These are phyloP conservation scores for Hyaena hyaena DNA, from an alignment of 2,113 vertebrate genomes.

Conservation along the genomic window DNA sequence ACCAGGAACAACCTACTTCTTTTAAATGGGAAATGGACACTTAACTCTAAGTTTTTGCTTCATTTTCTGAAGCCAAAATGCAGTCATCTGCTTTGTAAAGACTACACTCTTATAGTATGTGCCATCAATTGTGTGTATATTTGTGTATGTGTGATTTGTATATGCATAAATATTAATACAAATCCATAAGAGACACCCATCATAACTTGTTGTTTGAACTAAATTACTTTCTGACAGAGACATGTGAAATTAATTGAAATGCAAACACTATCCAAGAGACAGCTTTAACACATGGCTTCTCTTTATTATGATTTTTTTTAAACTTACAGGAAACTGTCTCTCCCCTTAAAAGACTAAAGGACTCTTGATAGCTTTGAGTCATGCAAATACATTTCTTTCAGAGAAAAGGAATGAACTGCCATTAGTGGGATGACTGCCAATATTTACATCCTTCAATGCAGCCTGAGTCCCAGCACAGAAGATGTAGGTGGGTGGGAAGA, in stretches of 20 bases:
- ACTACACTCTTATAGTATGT: neutral
- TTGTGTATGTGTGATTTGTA: conserved; percentile 14
- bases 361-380: conserved; percentile 45
- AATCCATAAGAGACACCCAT: conserved; percentile 48
- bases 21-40: conserved; percentile 71
- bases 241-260: conserved; percentile 76
- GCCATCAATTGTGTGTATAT: neutral
- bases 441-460: conserved; percentile 70
- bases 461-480: conserved; percentile 49
- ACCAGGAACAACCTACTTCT: conserved; percentile 78
- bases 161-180: conserved; percentile 56
- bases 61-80: conserved; percentile 74
- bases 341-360: conserved; percentile 55
- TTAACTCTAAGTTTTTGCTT: conserved; percentile 74
- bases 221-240: conserved; percentile 69
- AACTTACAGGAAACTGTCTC: conserved; percentile 38
- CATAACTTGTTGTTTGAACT: conserved; percentile 57
- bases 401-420: conserved; percentile 68
- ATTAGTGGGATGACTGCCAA: conserved; percentile 71
- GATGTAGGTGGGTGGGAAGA: neutral
- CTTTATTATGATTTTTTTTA: conserved; percentile 51
- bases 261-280: conserved; percentile 70
- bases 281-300: conserved; percentile 69
- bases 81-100: conserved; percentile 36
- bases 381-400: conserved; percentile 63